Percentiles rank a stretch among this genome's conserved stretches.
These are phyloP conservation scores for Mamestra brassicae DNA, from an alignment of 2,888 invertebrate species.

Conservation along the genomic window DNA sequence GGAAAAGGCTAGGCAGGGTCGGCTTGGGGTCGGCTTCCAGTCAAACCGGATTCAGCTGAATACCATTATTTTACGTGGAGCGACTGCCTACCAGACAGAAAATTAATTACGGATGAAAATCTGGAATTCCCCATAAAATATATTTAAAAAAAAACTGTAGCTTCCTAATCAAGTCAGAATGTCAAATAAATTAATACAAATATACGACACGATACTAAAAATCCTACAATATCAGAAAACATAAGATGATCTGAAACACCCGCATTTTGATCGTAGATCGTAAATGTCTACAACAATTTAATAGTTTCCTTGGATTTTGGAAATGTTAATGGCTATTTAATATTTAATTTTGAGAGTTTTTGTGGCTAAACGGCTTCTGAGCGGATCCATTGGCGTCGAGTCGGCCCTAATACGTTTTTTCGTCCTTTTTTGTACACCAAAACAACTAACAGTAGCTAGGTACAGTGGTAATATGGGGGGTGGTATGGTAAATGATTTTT, in stretches of 20 bases:
- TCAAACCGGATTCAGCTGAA: too few species aligned
- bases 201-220: slow-evolving; percentile 17
- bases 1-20: too few species aligned
- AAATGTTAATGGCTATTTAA: slow-evolving; percentile 33
- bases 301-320: slow-evolving; percentile 25
- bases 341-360: slow-evolving; percentile 27
- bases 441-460: too few species aligned
- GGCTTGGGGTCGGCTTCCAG: too few species aligned
- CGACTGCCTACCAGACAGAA: too few species aligned
- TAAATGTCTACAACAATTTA: slow-evolving; percentile 49
- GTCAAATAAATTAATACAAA: slow-evolving; percentile 48
- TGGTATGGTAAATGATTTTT: too few species aligned
- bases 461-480: too few species aligned
- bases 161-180: slow-evolving; percentile 12
- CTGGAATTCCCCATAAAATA: not conserved
- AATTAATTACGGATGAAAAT: not conserved
- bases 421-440: too few species aligned
- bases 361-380: not conserved
- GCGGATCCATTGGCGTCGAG: not conserved
- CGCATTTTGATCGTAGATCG: slow-evolving; percentile 15
- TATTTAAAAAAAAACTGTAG: not conserved
- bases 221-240: slow-evolving; percentile 2
- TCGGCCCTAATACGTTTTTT: not conserved
- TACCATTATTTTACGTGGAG: too few species aligned
- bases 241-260: slow-evolving; percentile 2